Evolutionary conservation across 2,888 invertebrate species (phyloP).

Genomic region (Trissoscelio sp.): DNA sequence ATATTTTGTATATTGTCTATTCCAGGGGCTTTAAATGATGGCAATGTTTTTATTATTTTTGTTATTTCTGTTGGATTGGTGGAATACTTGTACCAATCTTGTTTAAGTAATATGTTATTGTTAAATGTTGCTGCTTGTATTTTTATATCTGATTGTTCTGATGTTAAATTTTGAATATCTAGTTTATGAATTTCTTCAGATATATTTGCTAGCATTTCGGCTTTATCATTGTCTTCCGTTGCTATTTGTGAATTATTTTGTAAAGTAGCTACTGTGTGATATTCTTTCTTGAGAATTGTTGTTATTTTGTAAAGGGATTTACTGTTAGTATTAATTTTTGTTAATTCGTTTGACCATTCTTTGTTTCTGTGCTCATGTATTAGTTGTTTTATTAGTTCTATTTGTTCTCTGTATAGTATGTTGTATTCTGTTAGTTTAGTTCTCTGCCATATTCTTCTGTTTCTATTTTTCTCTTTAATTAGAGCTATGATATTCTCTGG

Average conservation of each 20-base stretch:
- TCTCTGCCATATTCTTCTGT: conserved; percentile 59
- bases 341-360: conserved; percentile 41
- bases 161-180: conserved; percentile 8
- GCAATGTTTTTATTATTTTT: conserved; percentile 31
- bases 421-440: conserved; percentile 9
- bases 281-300: conserved; percentile 53
- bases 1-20: conserved; percentile 62
- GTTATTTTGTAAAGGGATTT: conserved; percentile 54
- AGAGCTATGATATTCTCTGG: not conserved
- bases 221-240: conserved; percentile 41
- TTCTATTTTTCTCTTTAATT: conserved; percentile 58
- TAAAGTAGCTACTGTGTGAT: conserved; percentile 29
- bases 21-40: conserved; percentile 50
- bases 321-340: conserved; percentile 41
- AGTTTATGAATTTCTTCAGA: conserved; percentile 59
- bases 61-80: conserved; percentile 37
- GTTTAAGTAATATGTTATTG: not conserved
- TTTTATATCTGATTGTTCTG: conserved; percentile 28
- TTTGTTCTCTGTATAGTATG: conserved; percentile 1
- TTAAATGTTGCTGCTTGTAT: not conserved
- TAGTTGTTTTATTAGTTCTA: conserved; percentile 32
- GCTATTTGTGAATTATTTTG: not conserved
- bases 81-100: conserved; percentile 24
- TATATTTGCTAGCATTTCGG: conserved; percentile 41
- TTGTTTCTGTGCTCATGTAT: conserved; percentile 47